Conservation (phyloP, 2,888 invertebrate species). For the Bombylius major region DNA sequence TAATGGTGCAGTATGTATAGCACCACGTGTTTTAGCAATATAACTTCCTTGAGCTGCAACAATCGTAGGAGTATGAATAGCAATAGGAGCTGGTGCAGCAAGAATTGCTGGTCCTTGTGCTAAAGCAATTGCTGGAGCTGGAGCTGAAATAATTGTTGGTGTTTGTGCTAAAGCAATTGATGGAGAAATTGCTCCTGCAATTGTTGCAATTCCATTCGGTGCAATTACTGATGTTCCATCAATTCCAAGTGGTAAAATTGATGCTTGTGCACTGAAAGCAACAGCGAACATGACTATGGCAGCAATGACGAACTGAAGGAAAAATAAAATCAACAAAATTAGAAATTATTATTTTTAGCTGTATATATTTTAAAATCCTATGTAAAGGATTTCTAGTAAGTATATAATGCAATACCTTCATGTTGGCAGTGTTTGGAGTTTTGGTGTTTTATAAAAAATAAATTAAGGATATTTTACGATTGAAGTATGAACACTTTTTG, state of each 20-base stretch:
- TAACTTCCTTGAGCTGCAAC: conserved; percentile 21
- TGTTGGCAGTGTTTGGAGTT: not conserved
- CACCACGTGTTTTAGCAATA: conserved; percentile 43
- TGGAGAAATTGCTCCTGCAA: not conserved
- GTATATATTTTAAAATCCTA: too few species aligned
- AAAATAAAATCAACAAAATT: too few species aligned
- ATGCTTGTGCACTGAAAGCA: conserved; percentile 31
- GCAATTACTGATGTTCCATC: conserved; percentile 19
- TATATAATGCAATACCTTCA: not conserved
- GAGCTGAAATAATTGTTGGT: conserved; percentile 11
- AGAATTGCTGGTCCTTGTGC: not conserved
- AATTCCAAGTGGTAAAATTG: conserved; percentile 21
- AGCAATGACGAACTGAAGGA: conserved; percentile 19
- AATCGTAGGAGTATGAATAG: not conserved
- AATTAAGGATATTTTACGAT: not conserved
- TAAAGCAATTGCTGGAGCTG: conserved; percentile 2
- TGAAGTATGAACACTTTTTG: not conserved
- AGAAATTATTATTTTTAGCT: too few species aligned
- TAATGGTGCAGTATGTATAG: conserved; percentile 42
- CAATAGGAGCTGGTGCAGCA: not conserved
- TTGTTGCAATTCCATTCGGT: conserved; percentile 9
- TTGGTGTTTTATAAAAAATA: not conserved
- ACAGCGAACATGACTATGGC: conserved; percentile 33
- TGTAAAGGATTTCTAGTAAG: too few species aligned
- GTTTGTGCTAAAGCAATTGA: conserved; percentile 21